phyloP scores from a whole-genome alignment of 2,113 vertebrate species.

The Ellobius talpinus region DNA sequence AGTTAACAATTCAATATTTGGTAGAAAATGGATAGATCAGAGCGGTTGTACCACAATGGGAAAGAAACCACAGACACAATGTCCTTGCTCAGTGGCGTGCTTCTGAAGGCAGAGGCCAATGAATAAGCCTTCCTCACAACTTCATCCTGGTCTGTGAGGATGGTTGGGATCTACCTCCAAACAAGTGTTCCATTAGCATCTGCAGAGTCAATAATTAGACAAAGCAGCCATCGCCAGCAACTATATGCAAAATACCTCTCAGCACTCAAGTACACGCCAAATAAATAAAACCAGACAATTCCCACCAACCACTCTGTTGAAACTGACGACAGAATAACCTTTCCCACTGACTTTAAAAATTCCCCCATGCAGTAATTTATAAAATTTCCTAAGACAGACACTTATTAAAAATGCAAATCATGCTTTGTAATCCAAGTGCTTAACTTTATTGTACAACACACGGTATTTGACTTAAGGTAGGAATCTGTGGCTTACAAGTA shows the following conservation, averaged over 20 bases:
- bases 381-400: slow-evolving; percentile 37
- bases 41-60: background rate
- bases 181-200: background rate
- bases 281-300: background rate
- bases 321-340: background rate
- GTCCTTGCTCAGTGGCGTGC: background rate
- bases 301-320: background rate
- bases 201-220: slow-evolving; percentile 42
- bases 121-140: background rate
- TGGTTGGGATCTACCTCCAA: background rate
- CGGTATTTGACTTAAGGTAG: slow-evolving; percentile 61
- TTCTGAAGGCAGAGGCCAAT: background rate
- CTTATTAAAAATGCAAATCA: slow-evolving; percentile 44
- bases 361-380: background rate
- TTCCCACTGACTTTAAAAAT: slow-evolving; percentile 12
- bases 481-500: slow-evolving; percentile 81
- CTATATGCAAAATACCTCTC: background rate
- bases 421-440: slow-evolving; percentile 36
- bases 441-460: slow-evolving; percentile 20
- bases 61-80: background rate
- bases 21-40: background rate
- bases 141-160: background rate
- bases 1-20: slow-evolving; percentile 24
- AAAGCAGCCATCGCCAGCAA: background rate
- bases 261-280: background rate